Evolutionary conservation across 2,797 vertebrate genomes (phyloP), one percentile per base, ranked within the genome.

Genomic region (Pogoniulus pusillus): DNA sequence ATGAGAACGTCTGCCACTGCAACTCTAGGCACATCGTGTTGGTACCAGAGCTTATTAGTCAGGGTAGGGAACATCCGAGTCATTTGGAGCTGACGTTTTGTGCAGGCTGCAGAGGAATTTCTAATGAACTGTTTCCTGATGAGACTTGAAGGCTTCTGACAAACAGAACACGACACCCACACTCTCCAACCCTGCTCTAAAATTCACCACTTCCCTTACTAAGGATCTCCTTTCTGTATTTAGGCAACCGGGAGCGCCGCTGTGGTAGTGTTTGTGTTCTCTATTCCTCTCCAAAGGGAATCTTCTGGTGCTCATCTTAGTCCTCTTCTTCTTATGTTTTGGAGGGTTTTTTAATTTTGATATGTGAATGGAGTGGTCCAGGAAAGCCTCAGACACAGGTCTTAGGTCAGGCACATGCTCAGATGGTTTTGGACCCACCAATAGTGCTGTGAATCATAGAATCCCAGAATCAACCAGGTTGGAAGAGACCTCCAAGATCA

Each of bases 41-140:
- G 81, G 26, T 32, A 63, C 5, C 34, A 9, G 57, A 66, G 20
- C 30, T 85, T 85, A 55, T 29, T 19, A 66, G 32, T n/a, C 41
- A 78, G 17, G 55, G 65, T 81, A 49, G 89, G 85, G 73, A 78
- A 49, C 27, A 57, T 75, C 26, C 1, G 3, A 75, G 70, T 78
- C 32, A 45, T 55, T 87, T 0, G 3, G 34, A 66, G 73, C 12
- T 78, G 76, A 83, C 63, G 75, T 91, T 70, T 69, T 80, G 51
- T 87, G 49, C 82, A 55, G 65, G 60, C 59, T 90, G 80, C 1
- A 20, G 70, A 68, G 53, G 76, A 94, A 93, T 95, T 85, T 85
- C 78, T 85, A 64, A 93, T 74, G 78, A 79, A 30, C 72, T 93
- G 71, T 73, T 90, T 90, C 20, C 47, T 87, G 93, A 95, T 70